Evolutionary conservation across 2,888 invertebrate genomes (phyloP).

Genomic region (Dasysyrphus tricinctus): DNA sequence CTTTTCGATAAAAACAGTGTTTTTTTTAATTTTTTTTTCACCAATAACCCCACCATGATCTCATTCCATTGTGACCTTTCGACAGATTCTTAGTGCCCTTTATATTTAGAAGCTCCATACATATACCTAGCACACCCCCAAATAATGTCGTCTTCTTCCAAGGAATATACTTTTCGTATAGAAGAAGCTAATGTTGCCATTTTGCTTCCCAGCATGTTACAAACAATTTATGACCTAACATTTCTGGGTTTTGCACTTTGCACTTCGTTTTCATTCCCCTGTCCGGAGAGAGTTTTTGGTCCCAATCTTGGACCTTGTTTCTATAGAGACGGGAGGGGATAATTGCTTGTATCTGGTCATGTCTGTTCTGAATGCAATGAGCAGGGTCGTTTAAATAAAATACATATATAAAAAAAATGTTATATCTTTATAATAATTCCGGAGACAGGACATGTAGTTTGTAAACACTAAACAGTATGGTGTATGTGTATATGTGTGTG

Average conservation of each 20-base stretch:
- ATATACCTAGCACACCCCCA: background rate
- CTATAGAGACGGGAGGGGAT: constrained; percentile 10
- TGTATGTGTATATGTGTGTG: background rate
- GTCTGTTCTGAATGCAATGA: constrained; percentile 54
- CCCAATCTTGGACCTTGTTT: constrained; percentile 16
- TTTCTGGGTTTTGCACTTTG: constrained; percentile 71
- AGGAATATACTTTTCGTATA: background rate
- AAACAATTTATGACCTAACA: constrained; percentile 70
- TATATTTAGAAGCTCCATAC: background rate
- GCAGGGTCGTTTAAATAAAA: constrained; percentile 60
- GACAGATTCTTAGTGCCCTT: constrained; percentile 48
- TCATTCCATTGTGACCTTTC: constrained; percentile 51
- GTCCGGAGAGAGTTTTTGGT: background rate
- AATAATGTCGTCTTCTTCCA: constrained; percentile 3
- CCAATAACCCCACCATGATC: constrained; percentile 20
- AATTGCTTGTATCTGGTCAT: constrained; percentile 70
- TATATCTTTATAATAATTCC: constrained; percentile 49
- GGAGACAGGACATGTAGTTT: constrained; percentile 34
- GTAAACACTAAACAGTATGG: constrained; percentile 8
- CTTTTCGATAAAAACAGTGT: constrained; percentile 28
- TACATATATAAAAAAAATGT: constrained; percentile 21
- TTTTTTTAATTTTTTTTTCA: background rate
- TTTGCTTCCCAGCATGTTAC: constrained; percentile 66
- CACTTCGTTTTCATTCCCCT: constrained; percentile 47
- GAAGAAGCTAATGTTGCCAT: constrained; percentile 39